These are phyloP conservation scores for Atta colombica DNA, from an alignment of 1,140 invertebrate species.

Conservation along the genomic window DNA sequence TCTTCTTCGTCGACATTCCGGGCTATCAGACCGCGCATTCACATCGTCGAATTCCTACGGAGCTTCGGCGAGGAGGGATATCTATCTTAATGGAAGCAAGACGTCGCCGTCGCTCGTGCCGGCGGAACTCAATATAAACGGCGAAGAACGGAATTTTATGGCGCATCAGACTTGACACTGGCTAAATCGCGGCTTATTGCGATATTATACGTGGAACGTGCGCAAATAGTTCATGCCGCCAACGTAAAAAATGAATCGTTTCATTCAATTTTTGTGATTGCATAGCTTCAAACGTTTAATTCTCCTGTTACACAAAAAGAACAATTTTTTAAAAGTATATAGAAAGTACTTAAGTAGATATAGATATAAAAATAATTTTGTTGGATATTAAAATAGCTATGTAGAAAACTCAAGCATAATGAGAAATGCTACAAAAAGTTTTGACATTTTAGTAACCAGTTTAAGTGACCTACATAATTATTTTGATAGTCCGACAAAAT, in stretches of 20 bases:
- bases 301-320: background rate
- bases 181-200: constrained; percentile 31
- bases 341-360: too few species aligned
- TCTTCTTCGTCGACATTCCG: constrained; percentile 28
- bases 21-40: constrained; percentile 34
- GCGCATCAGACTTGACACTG: constrained; percentile 21
- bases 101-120: constrained; percentile 54
- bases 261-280: background rate
- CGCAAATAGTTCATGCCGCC: background rate
- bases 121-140: constrained; percentile 50
- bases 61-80: constrained; percentile 36
- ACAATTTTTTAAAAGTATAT: too few species aligned
- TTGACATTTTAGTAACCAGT: too few species aligned
- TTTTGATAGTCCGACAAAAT: too few species aligned
- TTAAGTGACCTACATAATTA: too few species aligned
- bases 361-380: too few species aligned
- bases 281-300: background rate
- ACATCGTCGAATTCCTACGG: constrained; percentile 55
- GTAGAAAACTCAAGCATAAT: too few species aligned
- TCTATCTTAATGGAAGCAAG: constrained; percentile 58
- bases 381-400: too few species aligned
- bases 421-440: too few species aligned
- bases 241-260: constrained; percentile 19
- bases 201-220: constrained; percentile 27
- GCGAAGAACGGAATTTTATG: constrained; percentile 24